Conservation (phyloP, 2,797 vertebrate genomes). For the Euthynnus affinis region DNA sequence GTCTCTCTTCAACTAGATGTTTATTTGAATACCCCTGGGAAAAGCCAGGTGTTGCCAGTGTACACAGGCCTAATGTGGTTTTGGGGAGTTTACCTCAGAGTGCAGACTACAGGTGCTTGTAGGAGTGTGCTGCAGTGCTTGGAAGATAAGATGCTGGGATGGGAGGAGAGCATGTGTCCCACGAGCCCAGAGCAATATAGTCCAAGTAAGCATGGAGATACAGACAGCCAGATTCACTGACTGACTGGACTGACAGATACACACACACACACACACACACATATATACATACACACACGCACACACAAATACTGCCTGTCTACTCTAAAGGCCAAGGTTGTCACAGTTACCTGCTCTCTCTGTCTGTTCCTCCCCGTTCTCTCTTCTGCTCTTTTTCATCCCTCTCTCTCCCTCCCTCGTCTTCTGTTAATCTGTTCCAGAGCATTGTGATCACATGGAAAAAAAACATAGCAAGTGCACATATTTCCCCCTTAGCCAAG, state of each 20-base stretch:
- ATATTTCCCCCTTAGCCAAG: constrained; percentile 84
- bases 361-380: constrained; percentile 37
- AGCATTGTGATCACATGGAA: constrained; percentile 83
- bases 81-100: constrained; percentile 74
- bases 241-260: constrained; percentile 28
- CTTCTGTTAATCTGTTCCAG: constrained; percentile 82
- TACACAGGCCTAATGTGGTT: constrained; percentile 80
- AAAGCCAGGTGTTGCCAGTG: constrained; percentile 80
- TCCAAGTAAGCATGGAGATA: constrained; percentile 19
- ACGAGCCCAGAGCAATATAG: constrained; percentile 26
- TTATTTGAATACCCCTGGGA: constrained; percentile 78
- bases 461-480: constrained; percentile 86
- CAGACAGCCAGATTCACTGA: constrained; percentile 34
- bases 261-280: constrained; percentile 23
- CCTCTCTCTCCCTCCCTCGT: constrained; percentile 67
- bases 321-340: constrained; percentile 71
- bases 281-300: constrained; percentile 31
- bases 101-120: constrained; percentile 76
- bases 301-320: constrained; percentile 34
- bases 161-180: constrained; percentile 54
- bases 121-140: constrained; percentile 65
- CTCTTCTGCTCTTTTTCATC: constrained; percentile 69
- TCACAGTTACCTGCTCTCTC: constrained; percentile 80
- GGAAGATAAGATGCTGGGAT: constrained; percentile 72
- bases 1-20: constrained; percentile 81